Conservation (phyloP, 2,797 vertebrate species). For the Eupleurogrammus muticus region DNA sequence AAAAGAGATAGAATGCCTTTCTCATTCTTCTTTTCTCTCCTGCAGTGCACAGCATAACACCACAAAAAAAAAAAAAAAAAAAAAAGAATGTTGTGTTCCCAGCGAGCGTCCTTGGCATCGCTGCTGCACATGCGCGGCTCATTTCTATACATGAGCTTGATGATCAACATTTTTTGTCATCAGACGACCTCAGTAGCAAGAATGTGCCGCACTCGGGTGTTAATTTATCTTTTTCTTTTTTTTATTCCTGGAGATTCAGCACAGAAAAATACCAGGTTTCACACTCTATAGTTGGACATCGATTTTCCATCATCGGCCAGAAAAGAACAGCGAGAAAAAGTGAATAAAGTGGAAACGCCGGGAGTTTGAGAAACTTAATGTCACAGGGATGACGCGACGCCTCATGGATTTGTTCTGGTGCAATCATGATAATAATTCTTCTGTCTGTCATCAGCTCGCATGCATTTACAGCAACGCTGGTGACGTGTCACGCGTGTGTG, state of each 20-base stretch:
- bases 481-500: conserved; percentile 11
- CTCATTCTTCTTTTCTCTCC: no score
- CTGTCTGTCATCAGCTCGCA: conserved; percentile 3
- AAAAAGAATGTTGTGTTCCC: no score
- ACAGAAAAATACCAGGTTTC: conserved; percentile 14
- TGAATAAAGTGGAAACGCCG: no score
- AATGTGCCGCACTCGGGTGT: neutral
- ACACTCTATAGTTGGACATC: neutral
- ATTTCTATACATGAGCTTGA: no score
- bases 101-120: no score
- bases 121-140: no score
- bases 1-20: no score
- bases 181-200: neutral
- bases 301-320: conserved; percentile 44
- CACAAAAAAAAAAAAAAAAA: no score
- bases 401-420: conserved; percentile 15
- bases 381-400: conserved; percentile 3
- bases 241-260: neutral
- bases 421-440: conserved; percentile 9
- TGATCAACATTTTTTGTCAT: neutral
- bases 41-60: no score
- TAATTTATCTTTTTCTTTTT: neutral
- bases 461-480: neutral
- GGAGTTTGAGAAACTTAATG: conserved; percentile 10
- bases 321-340: conserved; percentile 14